phyloP scores from a whole-genome alignment of 23 tunicate species.

The Halocynthia roretzi region DNA sequence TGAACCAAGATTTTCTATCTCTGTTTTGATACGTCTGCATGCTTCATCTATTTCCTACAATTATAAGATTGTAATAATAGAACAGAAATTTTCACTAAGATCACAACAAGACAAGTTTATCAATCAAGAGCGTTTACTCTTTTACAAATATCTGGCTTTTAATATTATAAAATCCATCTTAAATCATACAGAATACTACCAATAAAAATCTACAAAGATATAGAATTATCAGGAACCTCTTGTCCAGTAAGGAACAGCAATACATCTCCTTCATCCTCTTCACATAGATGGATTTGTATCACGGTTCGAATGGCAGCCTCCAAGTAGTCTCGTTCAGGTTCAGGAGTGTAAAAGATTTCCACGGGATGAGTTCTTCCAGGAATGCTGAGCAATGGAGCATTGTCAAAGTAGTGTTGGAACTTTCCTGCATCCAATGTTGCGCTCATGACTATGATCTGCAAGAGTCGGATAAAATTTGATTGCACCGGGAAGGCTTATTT shows the following conservation, averaged over 20 bases:
- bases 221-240: slow-evolving; percentile 34
- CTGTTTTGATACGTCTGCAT: slow-evolving; percentile 79
- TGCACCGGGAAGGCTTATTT: not conserved
- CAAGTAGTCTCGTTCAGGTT: slow-evolving; percentile 94
- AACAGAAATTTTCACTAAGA: not conserved
- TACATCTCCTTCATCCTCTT: slow-evolving; percentile 87
- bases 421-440: slow-evolving; percentile 99
- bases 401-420: slow-evolving; percentile 90
- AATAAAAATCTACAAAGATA: not conserved
- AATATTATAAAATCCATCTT: not conserved
- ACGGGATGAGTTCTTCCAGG: slow-evolving; percentile 98
- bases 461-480: not conserved
- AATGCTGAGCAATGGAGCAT: slow-evolving; percentile 86
- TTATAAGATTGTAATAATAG: not conserved
- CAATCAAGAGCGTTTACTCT: not conserved
- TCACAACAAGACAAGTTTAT: not conserved
- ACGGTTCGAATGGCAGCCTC: slow-evolving; percentile 97
- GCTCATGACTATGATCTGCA: slow-evolving; percentile 87
- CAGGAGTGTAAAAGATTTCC: slow-evolving; percentile 94
- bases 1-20: slow-evolving; percentile 86
- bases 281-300: slow-evolving; percentile 94
- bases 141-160: not conserved
- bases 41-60: slow-evolving; percentile 96
- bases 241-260: slow-evolving; percentile 96
- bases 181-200: not conserved